Evolutionary conservation across 2,888 invertebrate species (phyloP).

Genomic region (Rambutsinella grinnellia): DNA sequence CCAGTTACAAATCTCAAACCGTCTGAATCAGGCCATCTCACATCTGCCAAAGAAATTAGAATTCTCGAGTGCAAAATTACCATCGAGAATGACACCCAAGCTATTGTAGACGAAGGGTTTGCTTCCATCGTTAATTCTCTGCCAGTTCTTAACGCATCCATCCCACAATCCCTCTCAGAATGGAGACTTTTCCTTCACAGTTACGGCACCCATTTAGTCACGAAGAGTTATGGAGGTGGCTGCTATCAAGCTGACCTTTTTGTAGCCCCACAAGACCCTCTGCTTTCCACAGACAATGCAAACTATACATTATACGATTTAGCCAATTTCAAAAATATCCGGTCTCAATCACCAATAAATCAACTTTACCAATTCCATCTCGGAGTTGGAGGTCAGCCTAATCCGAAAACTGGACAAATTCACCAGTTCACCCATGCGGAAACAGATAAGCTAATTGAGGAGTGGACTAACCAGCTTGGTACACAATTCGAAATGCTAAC

Average conservation of each 20-base stretch:
- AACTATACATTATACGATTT: background rate
- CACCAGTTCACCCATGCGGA: background rate
- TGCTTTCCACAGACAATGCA: background rate
- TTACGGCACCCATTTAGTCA: slow-evolving; percentile 35
- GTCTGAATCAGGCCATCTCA: background rate
- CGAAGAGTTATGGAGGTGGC: slow-evolving; percentile 25
- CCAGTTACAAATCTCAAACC: slow-evolving; percentile 4
- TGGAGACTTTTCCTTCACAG: slow-evolving; percentile 27
- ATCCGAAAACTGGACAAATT: slow-evolving; percentile 9
- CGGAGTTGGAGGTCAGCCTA: background rate
- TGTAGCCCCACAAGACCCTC: background rate
- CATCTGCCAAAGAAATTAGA: slow-evolving; percentile 6
- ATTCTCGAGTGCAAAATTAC: slow-evolving; percentile 23
- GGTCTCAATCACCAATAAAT: background rate
- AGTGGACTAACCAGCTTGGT: slow-evolving; percentile 11
- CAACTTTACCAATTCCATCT: slow-evolving; percentile 11
- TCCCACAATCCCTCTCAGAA: background rate
- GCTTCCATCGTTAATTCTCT: slow-evolving; percentile 9
- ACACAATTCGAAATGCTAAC: slow-evolving; percentile 11
- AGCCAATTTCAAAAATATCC: slow-evolving; percentile 1
- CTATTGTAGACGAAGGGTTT: slow-evolving; percentile 16
- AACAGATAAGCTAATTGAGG: background rate
- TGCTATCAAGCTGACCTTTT: background rate
- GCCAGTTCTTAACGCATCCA: slow-evolving; percentile 3
- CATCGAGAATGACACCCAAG: slow-evolving; percentile 13